A percentile compares a stretch with the other conserved stretches of the same genome.
Conservation (phyloP, 2,797 vertebrate species). For the Megaceryle alcyon region DNA sequence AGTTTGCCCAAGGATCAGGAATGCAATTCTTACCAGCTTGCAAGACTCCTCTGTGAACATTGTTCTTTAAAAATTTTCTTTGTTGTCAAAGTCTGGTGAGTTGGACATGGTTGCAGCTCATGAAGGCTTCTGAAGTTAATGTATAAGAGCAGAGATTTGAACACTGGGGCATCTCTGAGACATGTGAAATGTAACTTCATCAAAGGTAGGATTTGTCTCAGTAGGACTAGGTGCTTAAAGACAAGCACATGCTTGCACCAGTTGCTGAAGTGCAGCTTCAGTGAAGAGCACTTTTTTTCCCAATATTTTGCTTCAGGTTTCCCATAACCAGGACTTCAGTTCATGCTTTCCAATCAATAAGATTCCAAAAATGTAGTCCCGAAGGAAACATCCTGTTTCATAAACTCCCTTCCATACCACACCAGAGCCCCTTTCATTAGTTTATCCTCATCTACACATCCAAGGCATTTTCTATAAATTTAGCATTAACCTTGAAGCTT, state of each 20-base stretch:
- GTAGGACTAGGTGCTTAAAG: neutral
- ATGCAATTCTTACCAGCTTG: neutral
- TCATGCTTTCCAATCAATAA: neutral
- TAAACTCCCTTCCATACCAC: neutral
- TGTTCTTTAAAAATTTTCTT: neutral
- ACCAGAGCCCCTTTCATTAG: neutral
- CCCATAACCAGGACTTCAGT: neutral
- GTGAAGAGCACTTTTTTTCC: accelerated
- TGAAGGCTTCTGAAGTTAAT: neutral
- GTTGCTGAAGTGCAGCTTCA: neutral
- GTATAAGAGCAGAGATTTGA: neutral
- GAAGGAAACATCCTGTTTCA: neutral
- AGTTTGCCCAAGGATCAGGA: accelerated
- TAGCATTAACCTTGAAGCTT: neutral
- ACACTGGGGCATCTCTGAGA: neutral
- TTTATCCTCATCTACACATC: neutral
- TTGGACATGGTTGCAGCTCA: neutral
- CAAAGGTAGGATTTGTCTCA: neutral
- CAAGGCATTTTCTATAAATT: neutral
- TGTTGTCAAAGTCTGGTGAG: neutral
- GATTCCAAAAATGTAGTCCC: neutral
- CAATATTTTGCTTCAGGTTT: neutral
- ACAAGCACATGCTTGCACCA: neutral
- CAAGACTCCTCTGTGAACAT: neutral
- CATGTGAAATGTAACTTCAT: neutral